Evolutionary conservation across 2,888 invertebrate genomes (phyloP), one percentile per base, ranked within the genome.

Genomic region (Odontocolon sp.): DNA sequence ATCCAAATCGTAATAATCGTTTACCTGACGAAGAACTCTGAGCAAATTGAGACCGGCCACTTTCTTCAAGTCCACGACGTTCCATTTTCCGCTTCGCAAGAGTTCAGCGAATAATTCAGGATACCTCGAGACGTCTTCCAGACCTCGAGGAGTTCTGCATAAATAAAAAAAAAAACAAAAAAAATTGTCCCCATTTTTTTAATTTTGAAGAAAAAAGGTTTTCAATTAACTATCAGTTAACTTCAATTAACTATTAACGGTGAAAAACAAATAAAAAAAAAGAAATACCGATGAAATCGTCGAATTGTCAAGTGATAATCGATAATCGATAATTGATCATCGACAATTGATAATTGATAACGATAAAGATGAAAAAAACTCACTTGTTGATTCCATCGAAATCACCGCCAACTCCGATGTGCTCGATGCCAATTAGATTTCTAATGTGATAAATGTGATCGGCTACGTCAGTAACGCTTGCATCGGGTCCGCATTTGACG

Each of bases 401-500:
- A 82, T 93, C 93, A 0, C 93, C 93, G 0, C 93, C 93, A n/a
- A 94, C 92, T 14, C 93, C 93, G 3, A 93, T 92, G 86, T 92
- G 92, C 83, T 94, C 93, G 54, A 93, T 92, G 1, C 93, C 93
- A 76, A 93, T 92, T 91, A 93, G 89, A 78, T 92, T 91, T 85
- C 93, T 93, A 84, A 94, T 92, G 86, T 93, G 92, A 87, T 93
- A 93, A 87, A 93, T 93, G 85, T 94, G 93, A 78, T 93, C 93
- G 91, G 92, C 90, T 40, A 97, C 97, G 89, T 97, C 96, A 82
- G 93, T 92, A 77, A 97, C 92, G 4, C 94, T 95, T 14, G 97
- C 95, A 83, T 94, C 92, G 77, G 95, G 94, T 80, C 94, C 94
- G 89, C 97, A 97, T 79, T 96, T 95, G 84, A 97, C 94, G 90